A percentile compares a stretch with the other conserved stretches of the same genome.
These are phyloP conservation scores for Eupithecia subfuscata DNA, from an alignment of 2,888 invertebrate genomes.

Conservation along the genomic window DNA sequence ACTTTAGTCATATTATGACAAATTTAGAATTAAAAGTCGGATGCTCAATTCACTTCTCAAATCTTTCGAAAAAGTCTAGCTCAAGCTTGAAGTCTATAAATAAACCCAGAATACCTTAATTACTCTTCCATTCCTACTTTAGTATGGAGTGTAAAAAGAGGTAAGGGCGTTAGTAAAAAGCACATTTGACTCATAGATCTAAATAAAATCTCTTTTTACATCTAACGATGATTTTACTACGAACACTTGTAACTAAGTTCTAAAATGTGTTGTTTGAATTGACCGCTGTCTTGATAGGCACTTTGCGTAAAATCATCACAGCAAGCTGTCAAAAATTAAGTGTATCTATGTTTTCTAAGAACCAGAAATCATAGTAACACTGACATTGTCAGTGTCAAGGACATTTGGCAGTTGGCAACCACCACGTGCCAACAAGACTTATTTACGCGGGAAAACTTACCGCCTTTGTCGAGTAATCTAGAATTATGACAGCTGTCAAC, in stretches of 20 bases:
- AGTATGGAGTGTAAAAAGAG: too few species aligned
- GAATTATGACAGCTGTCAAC: conserved; percentile 35
- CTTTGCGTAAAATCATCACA: background rate
- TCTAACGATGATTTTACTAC: too few species aligned
- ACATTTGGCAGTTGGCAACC: conserved; percentile 49
- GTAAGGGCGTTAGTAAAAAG: too few species aligned
- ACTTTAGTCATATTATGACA: too few species aligned
- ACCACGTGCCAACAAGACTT: conserved; percentile 50
- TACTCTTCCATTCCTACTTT: too few species aligned
- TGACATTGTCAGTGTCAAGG: conserved; percentile 54
- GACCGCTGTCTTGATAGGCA: background rate
- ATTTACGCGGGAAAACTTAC: conserved; percentile 25
- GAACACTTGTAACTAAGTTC: background rate
- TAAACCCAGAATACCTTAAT: too few species aligned
- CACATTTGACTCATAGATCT: too few species aligned
- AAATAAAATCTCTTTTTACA: too few species aligned
- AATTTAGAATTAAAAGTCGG: too few species aligned
- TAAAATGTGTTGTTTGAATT: background rate
- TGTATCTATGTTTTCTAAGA: conserved; percentile 16
- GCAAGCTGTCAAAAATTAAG: background rate
- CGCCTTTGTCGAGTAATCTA: conserved; percentile 28
- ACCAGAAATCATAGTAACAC: conserved; percentile 34
- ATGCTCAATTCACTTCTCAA: background rate
- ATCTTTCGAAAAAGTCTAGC: too few species aligned
- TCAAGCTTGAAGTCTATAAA: too few species aligned